These are phyloP conservation scores for Probaryconus sp. DNA, from an alignment of 1,140 invertebrate species.

Conservation along the genomic window DNA sequence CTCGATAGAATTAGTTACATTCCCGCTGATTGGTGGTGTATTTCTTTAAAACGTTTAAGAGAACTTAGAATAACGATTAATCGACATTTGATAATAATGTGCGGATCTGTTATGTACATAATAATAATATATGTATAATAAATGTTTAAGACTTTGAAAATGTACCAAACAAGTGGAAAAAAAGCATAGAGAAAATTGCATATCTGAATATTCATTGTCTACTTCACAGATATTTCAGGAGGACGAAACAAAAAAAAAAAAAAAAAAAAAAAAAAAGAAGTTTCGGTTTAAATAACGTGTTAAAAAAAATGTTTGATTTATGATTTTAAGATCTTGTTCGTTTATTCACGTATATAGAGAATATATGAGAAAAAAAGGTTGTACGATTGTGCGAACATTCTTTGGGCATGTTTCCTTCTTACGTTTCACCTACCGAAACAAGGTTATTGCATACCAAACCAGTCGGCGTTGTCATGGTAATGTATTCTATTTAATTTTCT, in stretches of 20 bases:
- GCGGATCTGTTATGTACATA: conserved; percentile 19
- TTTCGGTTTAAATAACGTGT: no score
- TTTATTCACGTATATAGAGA: no score
- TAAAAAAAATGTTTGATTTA: no score
- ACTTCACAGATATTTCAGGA: conserved; percentile 8
- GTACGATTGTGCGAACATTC: no score
- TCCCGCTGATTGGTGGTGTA: conserved; percentile 16
- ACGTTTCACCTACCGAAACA: not conserved
- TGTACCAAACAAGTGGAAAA: not conserved
- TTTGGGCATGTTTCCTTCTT: not conserved
- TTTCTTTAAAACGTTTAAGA: conserved; percentile 25
- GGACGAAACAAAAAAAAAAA: not conserved
- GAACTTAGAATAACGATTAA: conserved; percentile 18
- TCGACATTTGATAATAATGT: conserved; percentile 25
- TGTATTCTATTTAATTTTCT: conserved; percentile 27
- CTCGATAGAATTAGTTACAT: conserved; percentile 30
- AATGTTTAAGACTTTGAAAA: conserved; percentile 12
- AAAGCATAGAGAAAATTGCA: not conserved
- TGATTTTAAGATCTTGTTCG: no score
- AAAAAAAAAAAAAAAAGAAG: no score
- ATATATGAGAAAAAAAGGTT: no score
- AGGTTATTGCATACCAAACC: conserved; percentile 13
- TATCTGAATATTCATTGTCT: conserved; percentile 1
- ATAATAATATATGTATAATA: conserved; percentile 7
- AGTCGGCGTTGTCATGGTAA: conserved; percentile 14